Percentiles rank a stretch among this genome's conserved stretches.
phyloP scores from a whole-genome alignment of 2,113 vertebrate species.

The Columba livia region DNA sequence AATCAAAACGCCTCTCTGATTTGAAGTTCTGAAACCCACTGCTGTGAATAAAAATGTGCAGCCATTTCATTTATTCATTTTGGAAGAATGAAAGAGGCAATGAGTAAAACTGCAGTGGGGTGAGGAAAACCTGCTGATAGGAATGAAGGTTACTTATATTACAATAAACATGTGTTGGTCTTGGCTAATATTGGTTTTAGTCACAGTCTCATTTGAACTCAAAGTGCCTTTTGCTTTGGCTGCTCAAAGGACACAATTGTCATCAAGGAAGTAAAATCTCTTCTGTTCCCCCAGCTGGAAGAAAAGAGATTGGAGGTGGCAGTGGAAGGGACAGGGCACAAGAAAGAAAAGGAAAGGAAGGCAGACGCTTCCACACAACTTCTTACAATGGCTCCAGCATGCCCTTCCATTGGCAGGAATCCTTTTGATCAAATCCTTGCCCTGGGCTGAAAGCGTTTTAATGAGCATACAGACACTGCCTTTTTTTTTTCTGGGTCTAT shows the following conservation, averaged over 20 bases:
- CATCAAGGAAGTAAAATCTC: constrained; percentile 68
- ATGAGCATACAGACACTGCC: constrained; percentile 61
- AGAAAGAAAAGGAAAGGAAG: constrained; percentile 66
- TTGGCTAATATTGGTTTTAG: constrained; percentile 63
- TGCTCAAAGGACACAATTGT: constrained; percentile 66
- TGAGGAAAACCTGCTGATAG: constrained; percentile 60
- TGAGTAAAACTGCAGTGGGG: constrained; percentile 64
- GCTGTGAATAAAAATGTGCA: constrained; percentile 74
- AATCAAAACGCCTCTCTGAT: constrained; percentile 82
- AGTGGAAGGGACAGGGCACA: constrained; percentile 71
- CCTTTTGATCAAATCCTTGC: constrained; percentile 73
- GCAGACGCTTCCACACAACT: constrained; percentile 36
- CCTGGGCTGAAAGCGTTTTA: constrained; percentile 67
- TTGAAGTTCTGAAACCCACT: constrained; percentile 78
- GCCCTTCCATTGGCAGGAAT: constrained; percentile 68
- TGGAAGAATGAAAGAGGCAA: constrained; percentile 71
- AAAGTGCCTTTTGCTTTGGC: constrained; percentile 60
- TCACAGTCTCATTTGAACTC: constrained; percentile 62
- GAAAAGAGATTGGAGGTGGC: constrained; percentile 63
- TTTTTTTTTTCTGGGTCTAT: constrained; percentile 53
- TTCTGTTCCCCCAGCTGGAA: constrained; percentile 67
- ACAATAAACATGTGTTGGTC: constrained; percentile 73
- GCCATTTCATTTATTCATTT: constrained; percentile 76
- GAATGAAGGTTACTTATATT: constrained; percentile 49
- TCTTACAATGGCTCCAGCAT: constrained; percentile 68